Percentiles rank a stretch among this genome's conserved stretches.
Conservation (phyloP, 2,113 vertebrate species). For the Callospermophilus lateralis region DNA sequence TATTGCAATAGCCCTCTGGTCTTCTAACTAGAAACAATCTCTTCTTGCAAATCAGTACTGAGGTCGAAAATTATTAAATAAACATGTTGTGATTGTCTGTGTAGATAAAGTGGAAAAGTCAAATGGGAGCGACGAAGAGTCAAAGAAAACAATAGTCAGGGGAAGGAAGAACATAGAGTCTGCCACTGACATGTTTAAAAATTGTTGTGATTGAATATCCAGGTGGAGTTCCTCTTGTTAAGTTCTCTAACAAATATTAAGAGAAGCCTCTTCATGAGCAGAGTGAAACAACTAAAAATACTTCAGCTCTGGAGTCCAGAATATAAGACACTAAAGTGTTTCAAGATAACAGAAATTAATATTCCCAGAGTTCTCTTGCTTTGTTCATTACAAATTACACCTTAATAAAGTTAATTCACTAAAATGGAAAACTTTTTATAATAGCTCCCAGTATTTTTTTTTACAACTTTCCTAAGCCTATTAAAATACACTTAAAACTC, state of each 20-base stretch:
- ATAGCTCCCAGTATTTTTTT: neutral
- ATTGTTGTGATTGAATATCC: neutral
- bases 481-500: slow-evolving; percentile 27
- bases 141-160: neutral
- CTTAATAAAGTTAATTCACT: slow-evolving; percentile 17
- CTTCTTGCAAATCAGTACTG: neutral
- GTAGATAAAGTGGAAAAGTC: slow-evolving; percentile 8
- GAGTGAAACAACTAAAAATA: slow-evolving; percentile 10
- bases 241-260: slow-evolving; percentile 15
- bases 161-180: neutral
- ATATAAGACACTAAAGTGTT: neutral
- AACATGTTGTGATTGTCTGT: neutral
- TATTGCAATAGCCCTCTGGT: neutral
- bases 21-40: neutral
- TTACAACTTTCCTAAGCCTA: neutral
- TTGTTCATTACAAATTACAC: neutral
- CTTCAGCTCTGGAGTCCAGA: slow-evolving; percentile 33
- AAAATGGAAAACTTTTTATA: neutral
- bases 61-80: neutral
- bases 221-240: neutral
- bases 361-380: neutral
- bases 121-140: neutral
- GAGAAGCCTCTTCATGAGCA: neutral
- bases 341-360: slow-evolving; percentile 25
- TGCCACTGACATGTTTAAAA: neutral